Base-by-base conservation (phyloP, 2,797 vertebrate species). In the Lycodopsis pacificus region DNA sequence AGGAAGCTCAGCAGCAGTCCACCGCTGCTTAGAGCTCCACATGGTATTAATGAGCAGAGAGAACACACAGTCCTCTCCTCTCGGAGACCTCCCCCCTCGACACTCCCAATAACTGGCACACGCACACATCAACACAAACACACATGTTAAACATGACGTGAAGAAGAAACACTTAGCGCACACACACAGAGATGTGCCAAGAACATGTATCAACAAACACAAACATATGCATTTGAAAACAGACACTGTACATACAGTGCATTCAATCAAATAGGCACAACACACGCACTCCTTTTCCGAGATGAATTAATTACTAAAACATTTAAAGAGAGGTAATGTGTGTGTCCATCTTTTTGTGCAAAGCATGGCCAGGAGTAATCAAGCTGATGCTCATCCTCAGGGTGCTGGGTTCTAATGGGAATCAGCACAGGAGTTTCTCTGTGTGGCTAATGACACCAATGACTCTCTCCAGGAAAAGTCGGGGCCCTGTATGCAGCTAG, bases 1-100 rank as follows among this genome's bases (percentile, higher is more conserved):
- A 85, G 83, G 69, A 80, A 84, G 82, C 85, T 83, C 79, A 87
- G 84, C 87, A 70, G 84, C 79, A 85, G 80, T 82, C 75, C 20
- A 22, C 75, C 38, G 19, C 81, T 68, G 66, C 83, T 73, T 27
- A 59, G 62, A 73, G 77, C 77, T 75, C 81, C 92, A 91, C 87
- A 85, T 92, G 88, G 79, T 87, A 92, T 89, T 91, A 90, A 91
- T 92, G 88, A 91, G 86, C n/a, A 13, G 36, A 76, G 82, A n/a
- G 81, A 85, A 89, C 80, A 83, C 79, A 75, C 64, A 76, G 82
- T 81, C 54, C 86, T 88, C 81, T 83, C 46, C 65, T 81, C 76
- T 81, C 59, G 65, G 57, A 68, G 73, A 51, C 71, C 77, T 76
- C 73, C 77, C 69, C 80, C 75, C 76, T 72, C 65, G 1, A 17